A percentile compares a stretch with the other conserved stretches of the same genome.
Conservation (phyloP, 1,140 invertebrate species). For the Chironomus tepperi region DNA sequence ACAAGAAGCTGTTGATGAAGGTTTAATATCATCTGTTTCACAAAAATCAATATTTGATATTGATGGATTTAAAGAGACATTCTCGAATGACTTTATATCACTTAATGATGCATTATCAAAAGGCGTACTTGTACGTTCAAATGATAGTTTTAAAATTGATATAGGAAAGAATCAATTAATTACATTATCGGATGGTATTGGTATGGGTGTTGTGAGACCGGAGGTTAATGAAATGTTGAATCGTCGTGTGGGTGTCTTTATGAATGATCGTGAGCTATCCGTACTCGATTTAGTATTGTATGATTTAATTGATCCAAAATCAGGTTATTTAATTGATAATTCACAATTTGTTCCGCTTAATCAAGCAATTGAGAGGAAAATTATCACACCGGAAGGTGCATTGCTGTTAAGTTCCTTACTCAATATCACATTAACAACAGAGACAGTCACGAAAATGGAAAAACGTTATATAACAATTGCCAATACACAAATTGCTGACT, state of each 20-base stretch:
- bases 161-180: slow-evolving; percentile 63
- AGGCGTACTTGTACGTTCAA: slow-evolving; percentile 66
- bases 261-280: slow-evolving; percentile 58
- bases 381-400: slow-evolving; percentile 79
- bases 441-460: slow-evolving; percentile 72
- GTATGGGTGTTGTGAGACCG: slow-evolving; percentile 55
- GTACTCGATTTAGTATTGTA: slow-evolving; percentile 79
- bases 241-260: slow-evolving; percentile 66
- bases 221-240: slow-evolving; percentile 79
- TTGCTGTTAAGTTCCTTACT: slow-evolving; percentile 71
- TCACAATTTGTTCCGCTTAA: slow-evolving; percentile 71
- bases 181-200: slow-evolving; percentile 57
- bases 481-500: slow-evolving; percentile 44
- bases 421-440: slow-evolving; percentile 74
- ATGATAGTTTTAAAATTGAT: slow-evolving; percentile 64
- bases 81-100: slow-evolving; percentile 71
- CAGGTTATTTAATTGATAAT: slow-evolving; percentile 75
- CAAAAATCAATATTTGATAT: slow-evolving; percentile 87
- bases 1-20: slow-evolving; percentile 73
- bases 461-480: slow-evolving; percentile 69
- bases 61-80: slow-evolving; percentile 78
- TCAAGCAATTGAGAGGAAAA: slow-evolving; percentile 71
- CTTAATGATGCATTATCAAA: slow-evolving; percentile 77
- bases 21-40: slow-evolving; percentile 77
- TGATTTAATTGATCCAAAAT: slow-evolving; percentile 73